These are phyloP conservation scores for Drosophila takahashii DNA, from an alignment of 1,140 invertebrate genomes.

Conservation along the genomic window DNA sequence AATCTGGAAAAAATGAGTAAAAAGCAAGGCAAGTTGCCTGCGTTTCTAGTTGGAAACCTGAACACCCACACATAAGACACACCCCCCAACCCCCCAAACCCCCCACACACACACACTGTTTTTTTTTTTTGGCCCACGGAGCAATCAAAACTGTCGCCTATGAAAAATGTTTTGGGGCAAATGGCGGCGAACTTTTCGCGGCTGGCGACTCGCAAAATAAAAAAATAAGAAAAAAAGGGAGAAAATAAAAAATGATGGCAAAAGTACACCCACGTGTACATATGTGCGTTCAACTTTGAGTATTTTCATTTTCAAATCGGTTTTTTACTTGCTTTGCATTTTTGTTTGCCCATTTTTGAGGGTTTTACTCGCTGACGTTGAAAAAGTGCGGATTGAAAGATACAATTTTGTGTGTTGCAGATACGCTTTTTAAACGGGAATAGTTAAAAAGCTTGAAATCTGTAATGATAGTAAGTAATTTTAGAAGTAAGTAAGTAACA, in stretches of 20 bases:
- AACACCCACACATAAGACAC: constrained; percentile 15
- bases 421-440: background rate
- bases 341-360: constrained; percentile 1
- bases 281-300: constrained; percentile 16
- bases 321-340: background rate
- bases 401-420: background rate
- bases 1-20: background rate
- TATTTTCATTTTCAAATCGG: constrained; percentile 37
- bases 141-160: constrained; percentile 81
- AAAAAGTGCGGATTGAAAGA: background rate
- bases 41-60: constrained; percentile 34
- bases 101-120: background rate
- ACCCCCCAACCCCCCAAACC: constrained; percentile 14
- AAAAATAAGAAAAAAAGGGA: constrained; percentile 1
- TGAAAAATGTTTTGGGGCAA: constrained; percentile 76
- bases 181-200: constrained; percentile 64
- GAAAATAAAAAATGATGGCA: constrained; percentile 17
- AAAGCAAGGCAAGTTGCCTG: constrained; percentile 13
- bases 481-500: too few species aligned
- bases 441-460: background rate
- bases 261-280: constrained; percentile 26
- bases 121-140: constrained; percentile 11
- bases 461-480: too few species aligned
- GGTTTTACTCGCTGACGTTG: constrained; percentile 5
- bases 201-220: constrained; percentile 12